Conservation (phyloP, 35 echinoderm and acorn worm genomes). For the Ophioderma brevispina region DNA sequence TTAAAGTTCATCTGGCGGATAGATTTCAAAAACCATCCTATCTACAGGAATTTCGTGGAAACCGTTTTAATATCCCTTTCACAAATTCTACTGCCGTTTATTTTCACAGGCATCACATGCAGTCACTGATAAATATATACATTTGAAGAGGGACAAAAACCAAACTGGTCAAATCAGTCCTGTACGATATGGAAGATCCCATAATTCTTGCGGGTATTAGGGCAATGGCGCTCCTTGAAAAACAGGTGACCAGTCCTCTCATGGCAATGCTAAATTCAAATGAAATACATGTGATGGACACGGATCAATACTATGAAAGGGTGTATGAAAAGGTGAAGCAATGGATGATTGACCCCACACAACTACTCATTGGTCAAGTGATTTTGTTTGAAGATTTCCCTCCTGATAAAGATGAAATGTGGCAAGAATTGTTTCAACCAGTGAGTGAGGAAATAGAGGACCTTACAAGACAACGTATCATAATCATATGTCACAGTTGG, state of each 20-base stretch:
- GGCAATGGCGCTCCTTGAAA: conserved; percentile 23
- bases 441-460: neutral
- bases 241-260: conserved; percentile 22
- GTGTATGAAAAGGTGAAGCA: neutral
- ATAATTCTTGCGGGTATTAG: conserved; percentile 33
- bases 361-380: conserved; percentile 11
- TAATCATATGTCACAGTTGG: conserved; percentile 19
- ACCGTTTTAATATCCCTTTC: conserved; percentile 46
- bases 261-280: conserved; percentile 46
- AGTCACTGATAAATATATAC: conserved; percentile 4
- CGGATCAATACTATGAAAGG: conserved; percentile 1
- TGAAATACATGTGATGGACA: conserved; percentile 21
- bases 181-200: conserved; percentile 15
- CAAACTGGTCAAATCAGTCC: conserved; percentile 38
- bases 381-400: conserved; percentile 33
- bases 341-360: conserved; percentile 1
- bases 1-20: conserved; percentile 1
- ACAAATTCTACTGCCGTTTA: neutral
- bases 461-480: conserved; percentile 21
- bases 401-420: neutral
- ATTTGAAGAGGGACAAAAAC: conserved; percentile 38
- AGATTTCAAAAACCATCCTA: conserved; percentile 36
- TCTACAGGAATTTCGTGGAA: conserved; percentile 44
- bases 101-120: conserved; percentile 17
- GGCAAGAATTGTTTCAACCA: neutral